Evolutionary conservation across 2,113 vertebrate species (phyloP), one percentile per base, ranked within the genome.

Genomic region (Varanus komodoensis): DNA sequence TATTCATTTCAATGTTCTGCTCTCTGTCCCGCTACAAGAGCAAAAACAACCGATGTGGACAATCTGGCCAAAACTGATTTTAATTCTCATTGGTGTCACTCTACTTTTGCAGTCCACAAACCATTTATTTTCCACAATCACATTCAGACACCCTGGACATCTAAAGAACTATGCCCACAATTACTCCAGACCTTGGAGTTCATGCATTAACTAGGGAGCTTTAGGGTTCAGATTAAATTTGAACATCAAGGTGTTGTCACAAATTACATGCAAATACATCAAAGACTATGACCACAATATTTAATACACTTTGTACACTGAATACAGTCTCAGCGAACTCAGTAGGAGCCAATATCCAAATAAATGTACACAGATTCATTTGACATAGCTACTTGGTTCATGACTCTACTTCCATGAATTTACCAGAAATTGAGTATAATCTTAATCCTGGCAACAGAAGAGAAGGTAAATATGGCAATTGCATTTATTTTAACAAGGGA

Each of bases 381-480:
- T 77, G 48, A 74, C 71, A 78, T 34, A 84, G 32, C 44, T 89
- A 1, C 38, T 67, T 78, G 44, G 64, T 17, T 89, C 25, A 44
- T 48, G 1, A 34, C 69, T 44, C 38, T 44, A 68, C 61, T 83
- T 27, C 69, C 67, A 86, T 29, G 38, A 80, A 71, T 21, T 71
- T 57, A 9, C 38, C 64, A 87, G 61, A 78, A 29, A 32, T 38
- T 21, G 68, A 32, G 29, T 11, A n/a, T 86, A 48, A 57, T 12
- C 44, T 48, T 88, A 8, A 80, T 75, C 14, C 73, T 80, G 23
- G 52, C 23, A 27, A 25, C 61, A 93, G 29, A 21, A 38, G 50
- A 21, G 64, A 80, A 44, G 64, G 3, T 50, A 67, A 75, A 80
- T 90, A 67, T 78, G 89, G n/a, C 32, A 69, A 50, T 21, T 89